These are phyloP conservation scores for Pungitius pungitius DNA, from an alignment of 2,113 vertebrate species.

Conservation along the genomic window DNA sequence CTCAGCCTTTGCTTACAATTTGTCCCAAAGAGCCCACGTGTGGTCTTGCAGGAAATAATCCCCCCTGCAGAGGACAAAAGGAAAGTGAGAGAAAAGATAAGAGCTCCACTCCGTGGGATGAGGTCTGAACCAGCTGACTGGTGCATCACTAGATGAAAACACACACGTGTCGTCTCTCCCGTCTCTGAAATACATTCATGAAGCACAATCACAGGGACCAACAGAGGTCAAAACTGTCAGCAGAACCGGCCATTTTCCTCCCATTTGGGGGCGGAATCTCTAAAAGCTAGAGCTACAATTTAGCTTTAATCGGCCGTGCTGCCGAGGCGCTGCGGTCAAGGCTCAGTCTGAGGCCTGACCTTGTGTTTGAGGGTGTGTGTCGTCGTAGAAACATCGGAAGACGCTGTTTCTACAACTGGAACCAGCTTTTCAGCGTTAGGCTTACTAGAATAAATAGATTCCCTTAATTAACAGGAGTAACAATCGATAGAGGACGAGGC, in stretches of 20 bases:
- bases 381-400: conserved; percentile 13
- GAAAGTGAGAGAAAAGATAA: not conserved
- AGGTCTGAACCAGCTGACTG: conserved; percentile 23
- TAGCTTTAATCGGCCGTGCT: conserved; percentile 1
- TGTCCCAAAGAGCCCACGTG: not conserved
- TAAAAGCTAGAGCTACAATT: not conserved
- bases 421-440: conserved; percentile 54
- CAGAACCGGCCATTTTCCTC: conserved; percentile 21
- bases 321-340: conserved; percentile 13
- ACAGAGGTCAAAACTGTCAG: conserved; percentile 20
- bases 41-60: not conserved
- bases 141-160: conserved; percentile 21
- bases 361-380: conserved; percentile 19
- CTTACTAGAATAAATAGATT: conserved; percentile 56
- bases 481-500: conserved; percentile 38
- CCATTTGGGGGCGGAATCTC: conserved; percentile 23
- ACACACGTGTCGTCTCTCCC: conserved; percentile 4
- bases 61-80: not conserved
- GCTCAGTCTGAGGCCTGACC: conserved; percentile 30
- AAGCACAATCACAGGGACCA: conserved; percentile 18
- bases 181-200: conserved; percentile 18
- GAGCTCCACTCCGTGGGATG: not conserved
- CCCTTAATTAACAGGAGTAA: conserved; percentile 40
- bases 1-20: not conserved
- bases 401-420: conserved; percentile 17